Evolutionary conservation across 2,888 invertebrate genomes (phyloP), one percentile per base, ranked within the genome.

Genomic region (Amblyteles armatorius): DNA sequence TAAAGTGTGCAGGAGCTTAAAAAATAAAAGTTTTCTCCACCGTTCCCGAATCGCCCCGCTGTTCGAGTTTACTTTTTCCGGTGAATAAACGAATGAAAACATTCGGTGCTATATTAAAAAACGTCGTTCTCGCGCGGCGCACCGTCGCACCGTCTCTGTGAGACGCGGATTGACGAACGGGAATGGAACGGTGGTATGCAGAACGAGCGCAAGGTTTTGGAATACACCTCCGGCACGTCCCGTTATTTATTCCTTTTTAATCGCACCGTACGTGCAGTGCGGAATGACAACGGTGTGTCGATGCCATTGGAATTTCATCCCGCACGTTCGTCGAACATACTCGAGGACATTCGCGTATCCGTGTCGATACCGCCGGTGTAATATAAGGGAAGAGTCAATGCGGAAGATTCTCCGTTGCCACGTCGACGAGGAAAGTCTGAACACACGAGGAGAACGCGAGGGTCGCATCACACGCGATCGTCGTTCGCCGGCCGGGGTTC

Each of bases 401-500:
- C 29, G 6, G 48, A 19, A 26, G 63, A 48, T 60, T 26, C 60
- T 63, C 29, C 48, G 19, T 74, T 65, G 26, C 63, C 4, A 33
- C 63, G 48, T 29, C 33, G 48, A 2, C 48, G 29, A 52, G 44
- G 29, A 29, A 7, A 63, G 33, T 40, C 40, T 11, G 3, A 48
- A 44, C 22, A 57, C 13, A 50, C 5, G 50, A 65, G 65, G 19
- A 29, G 19, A 63, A 76, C 22, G 74, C 44, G 50, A 63, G 36
- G 22, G 22, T 26, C 29, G 44, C 48, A 40, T 1, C 0, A 11
- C 11, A 9, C 52, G 55, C 36, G 33, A 55, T 6, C 26, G 33
- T 55, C 57, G 73, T 60, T 73, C 73, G 40, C 29, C 33, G 63
- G 65, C 74, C 22, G n/a, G 48, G 50, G 50, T 7, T n/a, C 48